Base-by-base conservation (phyloP, 2,113 vertebrate species). In the Lasiurus borealis region DNA sequence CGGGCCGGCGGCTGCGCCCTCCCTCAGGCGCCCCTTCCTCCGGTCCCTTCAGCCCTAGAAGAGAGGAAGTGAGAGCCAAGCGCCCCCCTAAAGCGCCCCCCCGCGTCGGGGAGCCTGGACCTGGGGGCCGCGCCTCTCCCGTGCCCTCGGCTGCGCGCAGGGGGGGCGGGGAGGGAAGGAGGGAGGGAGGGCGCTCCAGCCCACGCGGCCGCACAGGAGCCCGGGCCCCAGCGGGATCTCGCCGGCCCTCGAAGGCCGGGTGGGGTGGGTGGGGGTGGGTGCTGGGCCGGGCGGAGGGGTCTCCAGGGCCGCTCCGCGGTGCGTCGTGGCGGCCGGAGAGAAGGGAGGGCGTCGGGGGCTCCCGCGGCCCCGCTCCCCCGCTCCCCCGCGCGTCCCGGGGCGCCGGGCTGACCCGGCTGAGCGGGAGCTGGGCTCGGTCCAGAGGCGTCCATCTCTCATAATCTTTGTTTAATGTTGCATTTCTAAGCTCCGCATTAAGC, bases 381-480 rank as follows among this genome's bases (percentile, higher is more conserved):
- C 62, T 27, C 62, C 36, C 10, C 73, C 46, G 46, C 52, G 31
- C 5, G 2, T 10, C 18, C 46, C 11, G 31, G 2, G 29, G 1
- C 46, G 48, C 93, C 0, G 31, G 75, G 69, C 96, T 78, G 97
- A 97, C 97, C 96, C 78, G 29, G 83, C 85, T 48, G 85, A 80
- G 92, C 85, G 2, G 69, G 8, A 76, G 77, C 93, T 97, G 95
- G 96, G 95, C 86, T 81, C 81, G 88, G 91, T 94, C 95, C 97
- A 96, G 92, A 85, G 59, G 83, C 75, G 97, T 97, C 95, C 95
- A 97, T 97, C 96, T 96, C 97, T 97, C 98, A 97, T 98, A 98
- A 98, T 98, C 98, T 98, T 98, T 98, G 98, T 98, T 98, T 98
- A 98, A 98, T 98, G 98, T 98, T 98, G 98, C 98, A 98, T 98